Evolutionary conservation across 2,888 invertebrate genomes (phyloP).

Genomic region (Conomelus anceps): DNA sequence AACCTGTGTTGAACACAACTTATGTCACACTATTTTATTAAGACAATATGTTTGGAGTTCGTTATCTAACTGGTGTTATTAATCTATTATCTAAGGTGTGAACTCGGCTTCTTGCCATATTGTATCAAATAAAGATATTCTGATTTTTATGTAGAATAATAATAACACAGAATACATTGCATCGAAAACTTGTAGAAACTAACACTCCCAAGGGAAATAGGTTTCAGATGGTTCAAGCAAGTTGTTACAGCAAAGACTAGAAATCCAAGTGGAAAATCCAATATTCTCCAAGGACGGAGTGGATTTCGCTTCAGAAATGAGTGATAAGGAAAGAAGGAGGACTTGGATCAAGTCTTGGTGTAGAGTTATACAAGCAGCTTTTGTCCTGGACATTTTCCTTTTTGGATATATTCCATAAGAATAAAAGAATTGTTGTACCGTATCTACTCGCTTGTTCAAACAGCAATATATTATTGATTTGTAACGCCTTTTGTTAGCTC

Average conservation of each 20-base stretch:
- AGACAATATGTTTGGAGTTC: too few species aligned
- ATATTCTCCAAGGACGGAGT: not conserved
- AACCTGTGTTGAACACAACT: too few species aligned
- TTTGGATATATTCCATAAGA: not conserved
- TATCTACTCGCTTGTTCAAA: not conserved
- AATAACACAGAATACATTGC: too few species aligned
- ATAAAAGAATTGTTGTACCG: too few species aligned
- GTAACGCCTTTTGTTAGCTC: not conserved
- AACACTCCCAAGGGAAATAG: not conserved
- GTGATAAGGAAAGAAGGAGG: not conserved
- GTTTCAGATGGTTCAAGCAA: not conserved
- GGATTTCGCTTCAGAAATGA: not conserved
- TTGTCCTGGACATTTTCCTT: not conserved
- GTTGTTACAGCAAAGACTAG: not conserved
- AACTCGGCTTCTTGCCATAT: too few species aligned
- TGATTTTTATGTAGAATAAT: too few species aligned
- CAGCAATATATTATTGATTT: not conserved
- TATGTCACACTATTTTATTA: too few species aligned
- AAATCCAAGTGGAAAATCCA: not conserved
- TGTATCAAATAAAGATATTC: too few species aligned
- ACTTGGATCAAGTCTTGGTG: not conserved
- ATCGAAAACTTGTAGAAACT: too few species aligned
- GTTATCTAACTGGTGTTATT: too few species aligned
- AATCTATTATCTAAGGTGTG: too few species aligned
- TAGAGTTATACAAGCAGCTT: not conserved